phyloP scores from a whole-genome alignment of 1,140 invertebrate species.

The Eurosta solidaginis region DNA sequence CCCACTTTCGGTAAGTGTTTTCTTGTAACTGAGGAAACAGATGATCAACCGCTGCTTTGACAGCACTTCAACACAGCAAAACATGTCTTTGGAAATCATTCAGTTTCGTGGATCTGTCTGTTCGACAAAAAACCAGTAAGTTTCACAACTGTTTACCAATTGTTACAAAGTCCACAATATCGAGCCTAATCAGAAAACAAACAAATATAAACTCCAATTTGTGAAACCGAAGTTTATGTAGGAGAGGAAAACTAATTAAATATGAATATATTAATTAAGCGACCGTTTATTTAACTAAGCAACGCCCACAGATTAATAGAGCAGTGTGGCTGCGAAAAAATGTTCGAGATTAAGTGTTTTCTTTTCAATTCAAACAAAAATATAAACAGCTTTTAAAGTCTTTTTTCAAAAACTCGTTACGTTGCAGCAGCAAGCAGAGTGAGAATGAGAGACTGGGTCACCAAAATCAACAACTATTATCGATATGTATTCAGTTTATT shows the following conservation, averaged over 20 bases:
- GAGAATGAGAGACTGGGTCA: background rate
- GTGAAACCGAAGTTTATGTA: background rate
- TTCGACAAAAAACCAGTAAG: no score
- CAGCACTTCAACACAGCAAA: no score
- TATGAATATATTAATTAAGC: conserved; percentile 14
- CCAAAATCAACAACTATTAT: background rate
- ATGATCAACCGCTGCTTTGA: no score
- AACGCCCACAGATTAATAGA: background rate
- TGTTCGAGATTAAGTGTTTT: background rate
- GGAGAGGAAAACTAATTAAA: background rate
- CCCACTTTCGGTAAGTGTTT: no score
- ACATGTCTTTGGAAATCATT: no score
- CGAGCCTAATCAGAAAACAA: background rate
- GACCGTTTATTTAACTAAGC: background rate
- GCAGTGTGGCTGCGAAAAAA: background rate
- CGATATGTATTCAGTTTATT: background rate
- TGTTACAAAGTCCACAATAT: background rate
- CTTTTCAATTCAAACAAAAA: background rate
- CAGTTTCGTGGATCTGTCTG: no score
- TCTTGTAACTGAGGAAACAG: no score
- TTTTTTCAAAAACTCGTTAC: background rate
- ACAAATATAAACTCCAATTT: background rate
- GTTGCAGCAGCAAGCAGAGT: background rate
- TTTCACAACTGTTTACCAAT: background rate
- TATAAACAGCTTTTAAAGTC: no score